phyloP scores from a whole-genome alignment of 2,797 vertebrate species.

The Holocentrus rufus region DNA sequence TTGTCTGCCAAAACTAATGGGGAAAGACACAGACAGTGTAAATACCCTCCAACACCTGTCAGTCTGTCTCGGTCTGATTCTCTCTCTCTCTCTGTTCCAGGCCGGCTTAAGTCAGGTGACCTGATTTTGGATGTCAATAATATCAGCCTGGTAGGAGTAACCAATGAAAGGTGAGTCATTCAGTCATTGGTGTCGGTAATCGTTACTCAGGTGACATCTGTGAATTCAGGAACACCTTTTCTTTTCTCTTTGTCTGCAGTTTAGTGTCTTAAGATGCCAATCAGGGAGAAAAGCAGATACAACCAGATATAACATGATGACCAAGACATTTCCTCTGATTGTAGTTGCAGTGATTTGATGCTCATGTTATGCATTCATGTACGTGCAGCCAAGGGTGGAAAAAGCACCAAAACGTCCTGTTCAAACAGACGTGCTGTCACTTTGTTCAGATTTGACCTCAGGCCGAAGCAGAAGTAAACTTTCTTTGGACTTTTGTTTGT shows the following conservation, averaged over 20 bases:
- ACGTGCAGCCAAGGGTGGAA: too few species aligned
- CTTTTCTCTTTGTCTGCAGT: too few species aligned
- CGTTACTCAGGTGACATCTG: neutral
- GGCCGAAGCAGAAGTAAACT: too few species aligned
- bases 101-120: slow-evolving; percentile 86
- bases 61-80: slow-evolving; percentile 1
- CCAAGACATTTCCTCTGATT: neutral
- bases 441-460: too few species aligned
- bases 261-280: too few species aligned
- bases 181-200: neutral
- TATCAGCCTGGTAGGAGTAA: slow-evolving; percentile 85
- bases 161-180: slow-evolving; percentile 82
- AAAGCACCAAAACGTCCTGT: too few species aligned
- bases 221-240: too few species aligned
- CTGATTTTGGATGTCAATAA: slow-evolving; percentile 90
- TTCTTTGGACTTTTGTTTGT: neutral
- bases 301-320: neutral
- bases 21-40: too few species aligned
- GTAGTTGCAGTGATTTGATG: neutral
- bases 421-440: too few species aligned
- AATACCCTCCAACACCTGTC: neutral
- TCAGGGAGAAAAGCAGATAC: too few species aligned
- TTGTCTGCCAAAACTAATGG: neutral
- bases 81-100: slow-evolving; percentile 68
- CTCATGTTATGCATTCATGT: neutral